Base-by-base conservation (phyloP, 2,113 vertebrate species). In the Pristiophorus japonicus region DNA sequence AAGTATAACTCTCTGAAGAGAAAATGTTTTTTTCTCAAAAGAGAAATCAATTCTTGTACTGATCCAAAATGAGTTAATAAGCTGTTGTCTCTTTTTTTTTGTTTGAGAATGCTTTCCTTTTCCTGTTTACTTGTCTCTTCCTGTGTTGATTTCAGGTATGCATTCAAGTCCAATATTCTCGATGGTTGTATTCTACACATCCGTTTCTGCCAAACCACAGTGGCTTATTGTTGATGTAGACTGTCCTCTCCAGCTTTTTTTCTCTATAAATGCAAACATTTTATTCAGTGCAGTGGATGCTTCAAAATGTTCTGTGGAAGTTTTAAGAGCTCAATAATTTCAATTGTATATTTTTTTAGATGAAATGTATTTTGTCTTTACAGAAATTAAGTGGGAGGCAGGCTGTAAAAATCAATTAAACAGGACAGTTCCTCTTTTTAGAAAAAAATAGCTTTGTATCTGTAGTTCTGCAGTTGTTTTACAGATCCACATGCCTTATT, bases 141-240 rank as follows among this genome's bases (percentile, higher is more conserved):
- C 93, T 94, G 93, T 94, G 93, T 70, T 94, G 93, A 94, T 94
- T 70, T 94, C 93, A 94, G 93, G 93, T 94, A 94, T 94, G 93
- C 51, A 70, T 94, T 94, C 93, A 70, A 51, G 66, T 94, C 66
- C 93, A 94, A 30, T 34, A 70, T 51, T 94, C 66, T 73, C 27
- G 87, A 62, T 70, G 66, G 93, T 94, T 94, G 14, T 47, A 51
- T 67, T 70, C 93, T 70, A 70, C 66, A 94, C 93, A 94, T 94
- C 93, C 42, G 65, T 94, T 94, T 45, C 66, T 94, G 93, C 38
- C 93, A 94, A 94, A 94, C 93, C 93, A 94, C 66, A 94, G 65
- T 94, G 93, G 42, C 42, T 94, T 51, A 70, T 3, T 70, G 66
- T 94, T 67, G 42, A 47, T 67, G 66, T 27, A 70, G 42, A 51